Evolutionary conservation across 2,113 vertebrate species (phyloP), one percentile per base, ranked within the genome.

Genomic region (Papio anubis): DNA sequence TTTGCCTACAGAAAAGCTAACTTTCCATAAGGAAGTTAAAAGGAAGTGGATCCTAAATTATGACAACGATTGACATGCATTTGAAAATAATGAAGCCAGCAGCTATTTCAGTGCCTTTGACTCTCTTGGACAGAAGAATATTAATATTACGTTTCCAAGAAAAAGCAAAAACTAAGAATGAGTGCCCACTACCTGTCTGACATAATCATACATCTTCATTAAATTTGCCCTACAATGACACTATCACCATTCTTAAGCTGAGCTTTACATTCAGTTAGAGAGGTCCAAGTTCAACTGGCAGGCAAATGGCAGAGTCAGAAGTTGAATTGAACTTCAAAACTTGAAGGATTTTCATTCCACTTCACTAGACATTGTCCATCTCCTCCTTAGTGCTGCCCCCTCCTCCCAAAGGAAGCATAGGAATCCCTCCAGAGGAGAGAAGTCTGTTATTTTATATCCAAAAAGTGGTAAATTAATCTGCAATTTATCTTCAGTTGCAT

Each of bases 131-230:
- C 48, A 95, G n/a, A 84, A 68, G 48, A 75, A 87, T 64, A 86
- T 43, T 88, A 79, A 50, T n/a, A 78, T 61, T 81, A 75, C 25
- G 86, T 85, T 95, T 95, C 30, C 40, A 83, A 94, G 32, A 59
- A 40, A 96, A 89, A 94, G n/a, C 11, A 78, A 90, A 78, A 72
- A 55, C 73, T 82, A 70, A 94, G 86, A 78, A 57, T n/a, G 21
- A 96, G 40, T 90, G 38, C 20, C 48, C 7, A 83, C 55, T 79
- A 78, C n/a, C 75, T 78, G 13, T 66, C 45, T 78, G 27, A 87
- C 48, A 61, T 27, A 81, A 97, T 76, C 73, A 80, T 2, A 43
- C 23, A 35, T 12, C n/a, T 79, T 45, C 38, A 8, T 70, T 89
- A 59, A 75, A 80, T 30, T 7, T 97, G 30, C 30, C 70, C 76